These are phyloP conservation scores for Ctenicera cuprea DNA, from an alignment of 2,888 invertebrate species.

Conservation along the genomic window DNA sequence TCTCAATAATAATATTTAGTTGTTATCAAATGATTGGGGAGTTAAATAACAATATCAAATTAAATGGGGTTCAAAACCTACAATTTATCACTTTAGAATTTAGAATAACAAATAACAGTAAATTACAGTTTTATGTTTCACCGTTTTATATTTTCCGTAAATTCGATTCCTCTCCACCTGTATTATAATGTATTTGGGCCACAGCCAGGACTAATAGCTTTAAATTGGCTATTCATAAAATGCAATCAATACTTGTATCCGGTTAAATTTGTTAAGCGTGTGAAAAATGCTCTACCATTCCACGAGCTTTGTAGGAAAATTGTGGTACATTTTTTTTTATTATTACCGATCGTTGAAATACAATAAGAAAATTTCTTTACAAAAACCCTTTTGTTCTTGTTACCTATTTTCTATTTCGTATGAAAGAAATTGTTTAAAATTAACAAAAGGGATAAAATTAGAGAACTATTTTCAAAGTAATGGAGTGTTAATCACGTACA, in stretches of 20 bases:
- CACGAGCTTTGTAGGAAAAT: neutral
- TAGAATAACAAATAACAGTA: constrained; percentile 10
- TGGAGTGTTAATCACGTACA: no score
- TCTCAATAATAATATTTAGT: no score
- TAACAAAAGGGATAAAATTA: neutral
- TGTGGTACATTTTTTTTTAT: neutral
- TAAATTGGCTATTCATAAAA: constrained; percentile 35
- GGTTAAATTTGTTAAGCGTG: constrained; percentile 17
- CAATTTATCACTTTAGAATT: neutral
- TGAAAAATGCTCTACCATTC: constrained; percentile 9
- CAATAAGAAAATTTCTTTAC: constrained; percentile 1
- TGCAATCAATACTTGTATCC: constrained; percentile 30
- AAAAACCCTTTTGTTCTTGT: constrained; percentile 3
- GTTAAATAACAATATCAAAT: neutral
- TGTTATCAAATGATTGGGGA: no score
- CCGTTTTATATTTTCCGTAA: constrained; percentile 11
- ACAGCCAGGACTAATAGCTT: constrained; percentile 31
- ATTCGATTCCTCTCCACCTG: constrained; percentile 24
- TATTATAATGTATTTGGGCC: constrained; percentile 28
- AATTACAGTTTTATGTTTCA: constrained; percentile 1
- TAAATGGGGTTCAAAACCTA: no score
- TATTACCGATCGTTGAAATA: neutral
- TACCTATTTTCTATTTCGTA: neutral
- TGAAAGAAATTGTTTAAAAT: neutral
- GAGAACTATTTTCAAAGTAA: neutral